Evolutionary conservation across 2,888 invertebrate species (phyloP).

Genomic region (Tipula confusa): DNA sequence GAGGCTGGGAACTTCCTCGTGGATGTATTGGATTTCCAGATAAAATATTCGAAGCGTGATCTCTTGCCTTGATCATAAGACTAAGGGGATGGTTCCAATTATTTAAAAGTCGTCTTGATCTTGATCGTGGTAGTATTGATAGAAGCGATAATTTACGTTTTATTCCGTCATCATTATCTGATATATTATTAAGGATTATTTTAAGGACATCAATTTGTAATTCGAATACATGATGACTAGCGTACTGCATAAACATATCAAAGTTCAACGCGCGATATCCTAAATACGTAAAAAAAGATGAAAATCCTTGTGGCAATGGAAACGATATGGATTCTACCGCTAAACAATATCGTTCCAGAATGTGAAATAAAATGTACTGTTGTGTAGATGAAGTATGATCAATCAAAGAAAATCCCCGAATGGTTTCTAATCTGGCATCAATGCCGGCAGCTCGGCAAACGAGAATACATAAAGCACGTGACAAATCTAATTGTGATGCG

Average conservation of each 20-base stretch:
- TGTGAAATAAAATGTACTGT: slow-evolving; percentile 67
- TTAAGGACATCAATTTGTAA: slow-evolving; percentile 85
- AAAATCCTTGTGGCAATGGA: slow-evolving; percentile 80
- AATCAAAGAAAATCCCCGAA: slow-evolving; percentile 73
- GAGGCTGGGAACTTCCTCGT: slow-evolving; percentile 33
- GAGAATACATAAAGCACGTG: slow-evolving; percentile 71
- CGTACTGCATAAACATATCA: slow-evolving; percentile 77
- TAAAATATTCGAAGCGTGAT: slow-evolving; percentile 75
- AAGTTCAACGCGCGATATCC: slow-evolving; percentile 75
- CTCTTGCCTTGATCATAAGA: slow-evolving; percentile 70
- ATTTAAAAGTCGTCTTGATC: slow-evolving; percentile 71
- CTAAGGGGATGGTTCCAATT: slow-evolving; percentile 75
- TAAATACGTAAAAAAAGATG: slow-evolving; percentile 82
- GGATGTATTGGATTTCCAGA: slow-evolving; percentile 59
- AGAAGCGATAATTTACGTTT: slow-evolving; percentile 68
- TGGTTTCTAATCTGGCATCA: slow-evolving; percentile 63
- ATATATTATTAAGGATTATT: slow-evolving; percentile 65
- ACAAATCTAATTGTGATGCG: slow-evolving; percentile 74
- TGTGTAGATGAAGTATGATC: slow-evolving; percentile 69
- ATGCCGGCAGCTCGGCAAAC: slow-evolving; percentile 65
- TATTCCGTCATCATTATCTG: slow-evolving; percentile 55
- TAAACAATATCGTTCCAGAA: slow-evolving; percentile 75
- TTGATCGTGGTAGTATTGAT: slow-evolving; percentile 68
- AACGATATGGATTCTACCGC: slow-evolving; percentile 76
- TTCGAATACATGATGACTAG: slow-evolving; percentile 77